Evolutionary conservation across 2,113 vertebrate genomes (phyloP).

Genomic region (Hepsetus odoe): DNA sequence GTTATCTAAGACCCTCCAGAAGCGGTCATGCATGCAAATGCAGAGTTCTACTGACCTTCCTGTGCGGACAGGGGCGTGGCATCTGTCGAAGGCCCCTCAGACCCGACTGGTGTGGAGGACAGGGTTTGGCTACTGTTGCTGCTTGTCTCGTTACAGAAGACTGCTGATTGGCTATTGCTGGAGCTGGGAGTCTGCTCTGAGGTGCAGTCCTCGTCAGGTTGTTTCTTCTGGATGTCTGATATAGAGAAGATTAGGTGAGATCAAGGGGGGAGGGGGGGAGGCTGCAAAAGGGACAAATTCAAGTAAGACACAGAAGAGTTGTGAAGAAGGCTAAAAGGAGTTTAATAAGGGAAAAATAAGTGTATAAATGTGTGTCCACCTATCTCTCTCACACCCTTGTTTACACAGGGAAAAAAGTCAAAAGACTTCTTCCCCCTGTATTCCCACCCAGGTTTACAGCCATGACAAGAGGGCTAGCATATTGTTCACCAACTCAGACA

Average conservation of each 20-base stretch:
- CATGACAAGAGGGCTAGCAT: too few relatives aligned
- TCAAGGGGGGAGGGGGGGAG: conserved; percentile 3
- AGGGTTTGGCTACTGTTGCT: conserved; percentile 89
- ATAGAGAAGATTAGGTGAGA: conserved; percentile 35
- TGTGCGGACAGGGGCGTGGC: conserved; percentile 85
- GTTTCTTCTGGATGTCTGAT: conserved; percentile 94
- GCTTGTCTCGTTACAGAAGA: conserved; percentile 90
- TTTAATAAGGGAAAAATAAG: background rate
- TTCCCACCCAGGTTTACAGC: background rate
- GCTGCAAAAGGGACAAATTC: background rate
- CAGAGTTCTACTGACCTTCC: conserved; percentile 81
- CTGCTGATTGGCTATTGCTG: conserved; percentile 91
- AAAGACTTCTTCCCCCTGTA: background rate
- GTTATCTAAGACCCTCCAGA: background rate
- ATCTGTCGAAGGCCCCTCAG: conserved; percentile 86
- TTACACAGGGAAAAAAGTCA: conserved; percentile 13
- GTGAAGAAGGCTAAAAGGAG: background rate
- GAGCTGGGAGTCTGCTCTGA: conserved; percentile 90
- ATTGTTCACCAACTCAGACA: background rate
- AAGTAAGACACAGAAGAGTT: background rate
- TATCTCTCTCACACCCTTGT: background rate
- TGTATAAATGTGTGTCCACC: background rate
- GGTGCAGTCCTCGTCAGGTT: conserved; percentile 89
- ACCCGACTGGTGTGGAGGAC: conserved; percentile 81
- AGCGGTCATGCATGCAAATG: background rate